Conservation (phyloP, 1,140 invertebrate genomes). For the Drosophila pruinosa region DNA sequence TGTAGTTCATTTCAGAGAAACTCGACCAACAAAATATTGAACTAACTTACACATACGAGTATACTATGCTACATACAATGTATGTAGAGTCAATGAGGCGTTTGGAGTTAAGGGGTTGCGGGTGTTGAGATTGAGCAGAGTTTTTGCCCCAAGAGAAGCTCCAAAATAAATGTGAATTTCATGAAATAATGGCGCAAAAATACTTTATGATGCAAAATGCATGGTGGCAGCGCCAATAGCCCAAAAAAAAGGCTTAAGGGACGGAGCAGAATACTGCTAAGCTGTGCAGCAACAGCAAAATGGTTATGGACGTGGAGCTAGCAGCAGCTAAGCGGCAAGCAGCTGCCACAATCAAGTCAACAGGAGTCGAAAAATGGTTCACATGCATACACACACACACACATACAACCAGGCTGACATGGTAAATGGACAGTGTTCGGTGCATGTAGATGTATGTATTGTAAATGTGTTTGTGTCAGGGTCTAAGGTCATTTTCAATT, state of each 20-base stretch:
- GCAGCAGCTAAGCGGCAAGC: slow-evolving; percentile 58
- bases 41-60: not conserved
- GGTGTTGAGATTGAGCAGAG: slow-evolving; percentile 4
- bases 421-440: slow-evolving; percentile 58
- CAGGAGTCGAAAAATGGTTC: slow-evolving; percentile 53
- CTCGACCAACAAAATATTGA: slow-evolving; percentile 3
- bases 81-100: slow-evolving; percentile 13
- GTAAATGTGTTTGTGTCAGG: slow-evolving; percentile 42
- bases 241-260: slow-evolving; percentile 10
- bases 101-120: not conserved
- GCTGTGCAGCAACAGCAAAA: slow-evolving; percentile 33
- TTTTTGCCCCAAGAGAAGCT: slow-evolving; percentile 56
- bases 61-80: too few relatives aligned
- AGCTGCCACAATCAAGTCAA: slow-evolving; percentile 71
- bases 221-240: slow-evolving; percentile 26
- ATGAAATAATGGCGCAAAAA: slow-evolving; percentile 74
- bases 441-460: too few relatives aligned
- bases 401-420: slow-evolving; percentile 33
- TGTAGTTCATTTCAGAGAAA: slow-evolving; percentile 11
- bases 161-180: slow-evolving; percentile 75
- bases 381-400: slow-evolving; percentile 31
- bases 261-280: slow-evolving; percentile 11
- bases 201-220: slow-evolving; percentile 74
- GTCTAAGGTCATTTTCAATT: slow-evolving; percentile 77
- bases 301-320: slow-evolving; percentile 20